Evolutionary conservation across 1,140 invertebrate genomes (phyloP), one percentile per base, ranked within the genome.

Genomic region (Caenorhabditis brenneri): DNA sequence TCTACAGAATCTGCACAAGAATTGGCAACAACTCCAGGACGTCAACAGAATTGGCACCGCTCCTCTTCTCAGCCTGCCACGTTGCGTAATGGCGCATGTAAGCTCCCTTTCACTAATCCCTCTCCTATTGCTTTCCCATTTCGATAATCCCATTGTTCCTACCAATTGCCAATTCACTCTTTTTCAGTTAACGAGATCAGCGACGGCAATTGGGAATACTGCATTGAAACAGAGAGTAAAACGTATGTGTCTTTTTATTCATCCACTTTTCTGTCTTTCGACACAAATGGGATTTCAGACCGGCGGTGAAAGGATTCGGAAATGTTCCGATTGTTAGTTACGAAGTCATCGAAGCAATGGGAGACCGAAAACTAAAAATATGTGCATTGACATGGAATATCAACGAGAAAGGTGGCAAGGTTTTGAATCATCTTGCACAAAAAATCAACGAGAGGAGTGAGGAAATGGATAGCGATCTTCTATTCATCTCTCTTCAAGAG

Each of bases 301-400:
- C 55, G 5, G 31, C 58, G 22, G 69, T 85, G 7, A 81, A 69
- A 24, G 84, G 84, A 53, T 85, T 82, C 42, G 84, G 84, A 22
- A 85, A 82, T 51, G 80, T 74, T 15, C 58, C 79, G 0, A 85
- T 85, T 46, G 39, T 58, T 12, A 84, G 55, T 9, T 85, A 85
- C 60, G 49, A 78, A 4, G 39, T n/a, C 12, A 49, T 85, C 22
- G 84, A 85, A 39, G 49, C 60, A 33, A 22, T 79, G 31, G 39
- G 42, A 22, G 80, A 85, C 27, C n/a, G 65, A 60, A 85, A 48
- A 27, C 22, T 85, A 15, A 82, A 53, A 19, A 24, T 85, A 12
- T 51, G 79, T 39, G 24, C 29, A 15, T 39, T 85, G 24, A 85
- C 84, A 9, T 85, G 84, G 84, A 85, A 85, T 36, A 78, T 85